Percentiles rank a stretch among this genome's conserved stretches.
Evolutionary conservation across 2,113 vertebrate genomes (phyloP).

Genomic region (Glaucidium brasilianum): DNA sequence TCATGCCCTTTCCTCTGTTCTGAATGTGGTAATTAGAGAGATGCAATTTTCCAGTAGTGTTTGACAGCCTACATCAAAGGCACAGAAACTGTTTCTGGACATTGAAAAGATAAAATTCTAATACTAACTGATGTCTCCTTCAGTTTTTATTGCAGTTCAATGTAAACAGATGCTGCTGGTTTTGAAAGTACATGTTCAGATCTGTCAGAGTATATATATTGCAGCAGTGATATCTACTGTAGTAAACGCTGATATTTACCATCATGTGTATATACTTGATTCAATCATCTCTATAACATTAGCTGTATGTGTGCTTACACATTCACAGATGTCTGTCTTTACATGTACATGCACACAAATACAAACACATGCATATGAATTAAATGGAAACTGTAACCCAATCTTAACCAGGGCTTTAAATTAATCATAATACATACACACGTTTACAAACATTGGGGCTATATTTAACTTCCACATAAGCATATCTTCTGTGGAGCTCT

Average conservation of each 20-base stretch:
- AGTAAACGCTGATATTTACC: not conserved
- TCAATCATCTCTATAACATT: not conserved
- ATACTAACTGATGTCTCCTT: slow-evolving; percentile 56
- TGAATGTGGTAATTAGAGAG: slow-evolving; percentile 10
- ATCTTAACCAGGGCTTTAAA: not conserved
- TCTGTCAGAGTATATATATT: not conserved
- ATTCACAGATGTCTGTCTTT: not conserved
- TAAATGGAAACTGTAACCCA: slow-evolving; percentile 37
- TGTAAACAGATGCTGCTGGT: slow-evolving; percentile 56
- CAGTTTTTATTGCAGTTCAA: slow-evolving; percentile 52
- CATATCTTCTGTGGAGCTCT: slow-evolving; percentile 31
- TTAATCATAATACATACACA: not conserved
- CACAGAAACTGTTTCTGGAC: slow-evolving; percentile 61
- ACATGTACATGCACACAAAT: not conserved
- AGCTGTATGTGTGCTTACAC: not conserved
- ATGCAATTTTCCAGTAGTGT: slow-evolving; percentile 61
- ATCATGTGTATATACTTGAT: not conserved
- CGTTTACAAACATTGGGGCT: not conserved
- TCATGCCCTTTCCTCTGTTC: not conserved
- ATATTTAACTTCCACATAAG: slow-evolving; percentile 53
- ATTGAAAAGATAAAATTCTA: slow-evolving; percentile 66
- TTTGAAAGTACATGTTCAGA: not conserved
- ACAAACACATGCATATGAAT: slow-evolving; percentile 26
- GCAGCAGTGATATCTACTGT: not conserved
- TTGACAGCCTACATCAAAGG: slow-evolving; percentile 66